These are phyloP conservation scores for Spermophilus dauricus DNA, from an alignment of 2,113 vertebrate genomes.

Conservation along the genomic window DNA sequence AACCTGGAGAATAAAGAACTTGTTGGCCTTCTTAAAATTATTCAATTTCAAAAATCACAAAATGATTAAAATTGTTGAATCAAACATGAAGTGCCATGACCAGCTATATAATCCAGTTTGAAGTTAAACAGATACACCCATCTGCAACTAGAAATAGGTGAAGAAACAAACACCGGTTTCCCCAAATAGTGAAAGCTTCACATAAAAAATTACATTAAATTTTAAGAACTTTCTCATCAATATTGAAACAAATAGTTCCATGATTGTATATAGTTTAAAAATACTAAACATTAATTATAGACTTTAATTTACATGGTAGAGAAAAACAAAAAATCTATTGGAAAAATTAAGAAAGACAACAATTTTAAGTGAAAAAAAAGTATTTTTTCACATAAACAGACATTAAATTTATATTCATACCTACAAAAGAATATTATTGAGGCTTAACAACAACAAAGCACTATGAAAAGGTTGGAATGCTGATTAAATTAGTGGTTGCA, in stretches of 20 bases:
- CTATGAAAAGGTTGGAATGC: background rate
- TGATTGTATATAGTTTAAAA: background rate
- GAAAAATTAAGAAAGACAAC: too few species aligned
- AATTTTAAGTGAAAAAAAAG: background rate
- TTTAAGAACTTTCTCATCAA: background rate
- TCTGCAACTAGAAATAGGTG: background rate
- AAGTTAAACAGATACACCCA: background rate
- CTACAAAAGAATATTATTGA: background rate
- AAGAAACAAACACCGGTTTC: background rate
- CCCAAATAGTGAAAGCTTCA: background rate
- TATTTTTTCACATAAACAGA: background rate
- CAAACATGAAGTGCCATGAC: background rate
- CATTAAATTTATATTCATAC: background rate
- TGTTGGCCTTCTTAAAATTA: background rate
- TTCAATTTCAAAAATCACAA: background rate
- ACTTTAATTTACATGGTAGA: background rate
- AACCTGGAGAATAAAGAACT: background rate
- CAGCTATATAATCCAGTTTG: background rate
- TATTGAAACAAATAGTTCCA: background rate
- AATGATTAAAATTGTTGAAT: background rate
- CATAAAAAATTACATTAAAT: background rate
- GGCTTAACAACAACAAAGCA: background rate
- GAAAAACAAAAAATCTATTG: background rate
- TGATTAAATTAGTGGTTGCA: background rate
- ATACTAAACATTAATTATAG: background rate